Evolutionary conservation across 2,113 vertebrate genomes (phyloP).

Genomic region (Lamprotornis superbus): DNA sequence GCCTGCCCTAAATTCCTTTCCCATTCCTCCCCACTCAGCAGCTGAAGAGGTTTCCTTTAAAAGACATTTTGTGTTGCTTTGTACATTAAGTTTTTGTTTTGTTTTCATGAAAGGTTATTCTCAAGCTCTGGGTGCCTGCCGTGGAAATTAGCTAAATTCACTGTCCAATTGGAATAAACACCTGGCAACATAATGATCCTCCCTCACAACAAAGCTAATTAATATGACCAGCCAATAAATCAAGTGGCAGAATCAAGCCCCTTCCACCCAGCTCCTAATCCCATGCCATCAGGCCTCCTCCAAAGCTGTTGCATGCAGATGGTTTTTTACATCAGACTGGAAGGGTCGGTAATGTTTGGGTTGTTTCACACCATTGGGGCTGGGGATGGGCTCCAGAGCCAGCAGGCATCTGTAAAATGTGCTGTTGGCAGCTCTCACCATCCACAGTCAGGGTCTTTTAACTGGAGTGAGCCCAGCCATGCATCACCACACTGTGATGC

Average conservation of each 20-base stretch:
- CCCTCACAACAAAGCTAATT: constrained; percentile 16
- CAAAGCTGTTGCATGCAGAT: constrained; percentile 36
- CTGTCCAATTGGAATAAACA: constrained; percentile 18
- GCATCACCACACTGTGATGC: neutral
- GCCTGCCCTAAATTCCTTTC: neutral
- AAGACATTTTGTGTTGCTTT: neutral
- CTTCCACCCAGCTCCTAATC: neutral
- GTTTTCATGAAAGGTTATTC: neutral
- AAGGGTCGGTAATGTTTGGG: neutral
- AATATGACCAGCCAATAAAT: constrained; percentile 11
- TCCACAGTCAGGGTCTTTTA: neutral
- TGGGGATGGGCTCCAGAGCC: neutral
- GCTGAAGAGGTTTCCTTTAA: neutral
- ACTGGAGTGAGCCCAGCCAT: neutral
- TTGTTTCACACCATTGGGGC: neutral
- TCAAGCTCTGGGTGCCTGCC: neutral
- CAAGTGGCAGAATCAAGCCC: neutral
- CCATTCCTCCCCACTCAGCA: neutral
- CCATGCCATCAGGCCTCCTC: constrained; percentile 11
- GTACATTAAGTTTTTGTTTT: neutral
- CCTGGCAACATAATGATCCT: neutral
- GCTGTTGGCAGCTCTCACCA: neutral
- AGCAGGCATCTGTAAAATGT: neutral
- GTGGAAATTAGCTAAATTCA: constrained; percentile 1
- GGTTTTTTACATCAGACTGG: neutral